phyloP scores from a whole-genome alignment of 1,140 invertebrate species.

The Diachasma alloeum region DNA sequence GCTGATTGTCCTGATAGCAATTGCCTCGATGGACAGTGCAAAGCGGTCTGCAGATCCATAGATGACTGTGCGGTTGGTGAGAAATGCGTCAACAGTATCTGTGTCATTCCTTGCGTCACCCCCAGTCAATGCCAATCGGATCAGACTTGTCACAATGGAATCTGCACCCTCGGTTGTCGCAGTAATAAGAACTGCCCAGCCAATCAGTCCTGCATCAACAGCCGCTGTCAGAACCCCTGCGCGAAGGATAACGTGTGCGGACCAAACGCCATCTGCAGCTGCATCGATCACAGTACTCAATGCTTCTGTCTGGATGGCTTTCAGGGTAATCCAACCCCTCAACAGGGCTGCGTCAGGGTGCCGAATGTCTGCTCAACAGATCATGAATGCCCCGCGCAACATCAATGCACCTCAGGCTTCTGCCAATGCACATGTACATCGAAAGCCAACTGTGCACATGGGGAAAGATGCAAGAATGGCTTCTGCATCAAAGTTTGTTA shows the following conservation, averaged over 20 bases:
- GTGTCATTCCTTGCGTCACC: conserved; percentile 77
- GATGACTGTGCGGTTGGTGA: conserved; percentile 84
- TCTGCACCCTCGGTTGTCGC: conserved; percentile 84
- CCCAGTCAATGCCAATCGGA: conserved; percentile 81
- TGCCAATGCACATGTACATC: conserved; percentile 80
- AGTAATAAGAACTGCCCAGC: conserved; percentile 80
- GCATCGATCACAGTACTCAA: conserved; percentile 73
- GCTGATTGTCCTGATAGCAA: conserved; percentile 79
- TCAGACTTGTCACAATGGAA: conserved; percentile 81
- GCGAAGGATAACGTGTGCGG: conserved; percentile 79
- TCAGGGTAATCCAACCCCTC: conserved; percentile 85
- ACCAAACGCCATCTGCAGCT: conserved; percentile 82
- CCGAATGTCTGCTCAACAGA: conserved; percentile 71
- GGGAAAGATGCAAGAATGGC: conserved; percentile 82
- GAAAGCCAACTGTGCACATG: conserved; percentile 77
- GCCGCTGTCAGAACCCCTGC: conserved; percentile 86
- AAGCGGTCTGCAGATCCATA: conserved; percentile 79
- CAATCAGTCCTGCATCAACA: conserved; percentile 81
- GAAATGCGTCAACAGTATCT: conserved; percentile 80
- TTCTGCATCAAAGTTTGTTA: conserved; percentile 87
- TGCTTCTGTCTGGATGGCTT: conserved; percentile 86
- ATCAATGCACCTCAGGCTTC: conserved; percentile 77
- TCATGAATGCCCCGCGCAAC: conserved; percentile 75
- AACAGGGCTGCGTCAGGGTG: conserved; percentile 86
- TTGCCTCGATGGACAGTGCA: conserved; percentile 85